Evolutionary conservation across 2,113 vertebrate species (phyloP).

Genomic region (Gymnogyps californianus): DNA sequence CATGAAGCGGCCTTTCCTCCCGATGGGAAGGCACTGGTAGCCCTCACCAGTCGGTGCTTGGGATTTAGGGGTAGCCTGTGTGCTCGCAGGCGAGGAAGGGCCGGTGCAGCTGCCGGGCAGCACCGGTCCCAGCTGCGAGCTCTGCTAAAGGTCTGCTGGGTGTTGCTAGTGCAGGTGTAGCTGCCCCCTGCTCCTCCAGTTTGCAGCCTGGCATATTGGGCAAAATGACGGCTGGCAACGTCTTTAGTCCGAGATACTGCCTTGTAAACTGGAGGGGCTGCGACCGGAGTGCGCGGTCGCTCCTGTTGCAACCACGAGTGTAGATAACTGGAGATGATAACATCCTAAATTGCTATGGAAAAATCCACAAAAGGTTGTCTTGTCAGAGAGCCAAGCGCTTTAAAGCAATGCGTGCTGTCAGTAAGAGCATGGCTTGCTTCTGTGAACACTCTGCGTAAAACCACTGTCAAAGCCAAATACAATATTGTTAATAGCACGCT

Average conservation of each 20-base stretch:
- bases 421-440: not conserved
- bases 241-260: accelerated
- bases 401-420: not conserved
- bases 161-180: accelerated
- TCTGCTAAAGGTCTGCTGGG: accelerated
- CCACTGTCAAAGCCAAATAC: not conserved
- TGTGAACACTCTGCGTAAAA: not conserved
- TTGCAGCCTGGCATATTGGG: accelerated
- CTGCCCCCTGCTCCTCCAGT: accelerated
- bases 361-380: not conserved
- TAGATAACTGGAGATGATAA: not conserved
- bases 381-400: not conserved
- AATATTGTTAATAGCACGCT: not conserved
- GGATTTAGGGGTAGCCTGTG: not conserved
- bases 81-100: not conserved
- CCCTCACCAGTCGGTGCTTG: not conserved
- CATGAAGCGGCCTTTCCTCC: not conserved
- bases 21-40: not conserved
- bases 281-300: accelerated
- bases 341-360: not conserved
- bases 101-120: not conserved
- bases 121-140: not conserved
- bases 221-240: accelerated
- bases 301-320: accelerated
- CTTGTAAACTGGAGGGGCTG: accelerated